Base-by-base conservation (phyloP, 2,888 invertebrate species). In the Stratiomys singularior region DNA sequence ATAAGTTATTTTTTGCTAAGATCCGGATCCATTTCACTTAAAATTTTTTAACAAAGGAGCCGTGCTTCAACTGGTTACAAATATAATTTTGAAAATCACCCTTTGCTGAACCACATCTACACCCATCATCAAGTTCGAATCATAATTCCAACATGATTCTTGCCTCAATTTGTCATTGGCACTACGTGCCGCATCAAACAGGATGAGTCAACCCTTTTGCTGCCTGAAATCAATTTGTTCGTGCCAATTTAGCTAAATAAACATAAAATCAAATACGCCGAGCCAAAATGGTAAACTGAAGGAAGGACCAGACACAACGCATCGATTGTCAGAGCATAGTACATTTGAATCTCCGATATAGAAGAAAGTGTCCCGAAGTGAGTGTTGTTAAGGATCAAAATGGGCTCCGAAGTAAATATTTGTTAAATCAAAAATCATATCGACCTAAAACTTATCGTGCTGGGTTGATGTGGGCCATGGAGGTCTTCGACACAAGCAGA, bases 171-270 rank as follows among this genome's bases (percentile, higher is more conserved):
- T 52, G 18, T n/a, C 82, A 79, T 21, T 15, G 60, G 5, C 60
- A 60, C 60, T 11, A 25, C 0, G 13, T 25, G 25, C 2, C 64
- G 60, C 13, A 37, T 9, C 37, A 37, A 37, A 9, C 5, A 37
- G 3, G 37, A 63, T 4, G 28, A 63, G 66, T 66, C 69, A 74
- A 60, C 60, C 60, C 58, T 58, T 74, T 30, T 21, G 21, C 46
- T 15, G 11, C 1, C 25, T 23, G 46, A 79, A 71, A 77, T 76
- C 77, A 78, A 74, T 69, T 79, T 79, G 77, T 79, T 77, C 78
- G 78, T 79, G 78, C 66, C 77, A 79, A 77, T 79, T 79, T 74
- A 44, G 52, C 77, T 79, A 77, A 79, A 79, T 60, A 79, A 79
- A 79, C 74, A 79, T 18, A 58, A 56, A 67, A 52, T 64, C 28